Evolutionary conservation across 2,888 invertebrate genomes (phyloP), one percentile per base, ranked within the genome.

Genomic region (Serrognathus titanus): DNA sequence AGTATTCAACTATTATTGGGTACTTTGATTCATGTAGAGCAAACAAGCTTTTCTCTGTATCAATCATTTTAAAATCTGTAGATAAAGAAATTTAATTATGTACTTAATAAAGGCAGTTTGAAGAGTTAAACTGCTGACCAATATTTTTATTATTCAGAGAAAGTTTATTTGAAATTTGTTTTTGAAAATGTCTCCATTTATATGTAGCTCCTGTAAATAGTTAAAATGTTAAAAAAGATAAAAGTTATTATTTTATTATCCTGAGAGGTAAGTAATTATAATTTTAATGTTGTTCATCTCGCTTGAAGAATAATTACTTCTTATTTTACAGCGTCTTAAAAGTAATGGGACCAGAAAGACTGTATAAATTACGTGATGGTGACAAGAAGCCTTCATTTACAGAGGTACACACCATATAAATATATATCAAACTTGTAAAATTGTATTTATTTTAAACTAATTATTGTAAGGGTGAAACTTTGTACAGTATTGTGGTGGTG

Each of bases 281-380:
- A 16, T 3, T 16, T 16, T 3, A 16, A 16, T 16, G 16, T 3
- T 16, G 16, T 2, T 16, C 16, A 16, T 16, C 16, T 16, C 3
- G 16, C 16, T 3, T 16, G 16, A 16, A 0, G 3, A 16, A 16
- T 16, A 16, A 16, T 48, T 31, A 31, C 24, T 53, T 60, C 78
- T 79, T 63, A 5, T 5, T 12, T 12, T 43, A 20, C 68, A 80
- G 80, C 40, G 63, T 68, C 8, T 56, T 76, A 38, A 73, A 69
- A 59, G 61, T 76, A 10, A 9, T 80, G 13, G 80, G 80, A 16
- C 71, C 78, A 2, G 71, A 77, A 58, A 64, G 59, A 40, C 58
- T 80, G 11, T 75, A 78, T 60, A 79, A 79, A 64, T 58, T 80
- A 3, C 70, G 81, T 37, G 81, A 81, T 63, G 75, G 76, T 57